phyloP scores from a whole-genome alignment of 64 coral and sea anemone species.

The Montipora efflorescens region DNA sequence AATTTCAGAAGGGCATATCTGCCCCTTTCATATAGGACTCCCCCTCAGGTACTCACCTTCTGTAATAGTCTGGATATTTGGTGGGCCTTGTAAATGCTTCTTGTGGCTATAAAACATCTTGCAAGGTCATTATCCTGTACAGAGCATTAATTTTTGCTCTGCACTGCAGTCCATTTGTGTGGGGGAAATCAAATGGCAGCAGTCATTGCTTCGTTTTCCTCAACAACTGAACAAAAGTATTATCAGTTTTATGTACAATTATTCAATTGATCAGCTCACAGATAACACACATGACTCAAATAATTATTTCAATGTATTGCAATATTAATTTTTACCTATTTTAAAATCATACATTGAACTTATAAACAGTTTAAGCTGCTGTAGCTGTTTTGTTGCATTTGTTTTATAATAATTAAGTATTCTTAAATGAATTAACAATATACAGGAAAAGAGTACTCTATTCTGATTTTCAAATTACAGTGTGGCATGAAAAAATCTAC shows the following conservation, averaged over 20 bases:
- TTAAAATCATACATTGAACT: not conserved
- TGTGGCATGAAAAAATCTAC: constrained; percentile 25
- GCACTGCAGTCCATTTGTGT: too few relatives aligned
- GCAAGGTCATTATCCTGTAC: too few relatives aligned
- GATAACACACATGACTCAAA: not conserved
- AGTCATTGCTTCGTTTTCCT: too few relatives aligned
- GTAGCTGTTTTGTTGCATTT: not conserved
- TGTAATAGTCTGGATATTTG: not conserved
- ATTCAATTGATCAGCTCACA: not conserved
- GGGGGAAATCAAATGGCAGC: too few relatives aligned
- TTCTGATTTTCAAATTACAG: constrained; percentile 28
- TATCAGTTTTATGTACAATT: constrained; percentile 3
- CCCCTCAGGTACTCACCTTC: not conserved
- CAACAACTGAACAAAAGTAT: not conserved
- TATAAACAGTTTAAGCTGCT: not conserved
- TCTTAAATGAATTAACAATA: constrained; percentile 21
- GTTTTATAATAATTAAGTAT: not conserved
- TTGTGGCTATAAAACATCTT: not conserved
- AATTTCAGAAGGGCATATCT: too few relatives aligned
- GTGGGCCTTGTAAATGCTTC: constrained; percentile 3
- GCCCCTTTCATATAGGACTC: too few relatives aligned
- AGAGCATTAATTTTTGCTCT: too few relatives aligned
- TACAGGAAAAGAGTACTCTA: constrained; percentile 24
- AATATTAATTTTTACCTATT: not conserved
- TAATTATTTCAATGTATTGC: constrained; percentile 1